Evolutionary conservation across 2,888 invertebrate species (phyloP), one percentile per base, ranked within the genome.

Genomic region (Cantharis rufa): DNA sequence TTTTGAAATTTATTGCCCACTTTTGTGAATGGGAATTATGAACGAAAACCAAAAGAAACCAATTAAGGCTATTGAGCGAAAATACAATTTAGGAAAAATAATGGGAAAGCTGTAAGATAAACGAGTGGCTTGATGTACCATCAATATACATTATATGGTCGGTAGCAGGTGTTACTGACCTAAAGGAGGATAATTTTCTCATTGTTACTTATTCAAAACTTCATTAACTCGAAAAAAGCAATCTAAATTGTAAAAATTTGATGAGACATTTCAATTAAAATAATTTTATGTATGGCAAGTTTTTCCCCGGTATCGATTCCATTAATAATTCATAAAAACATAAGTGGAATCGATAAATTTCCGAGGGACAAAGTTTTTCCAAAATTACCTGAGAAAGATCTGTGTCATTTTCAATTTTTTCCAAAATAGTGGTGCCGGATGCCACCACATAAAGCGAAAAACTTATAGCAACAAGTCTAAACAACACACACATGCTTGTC

Each of bases 361-460:
- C 10, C 24, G 13, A 24, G 18, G 7, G 64, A n/a, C 63, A 64
- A 66, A 1, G 9, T 66, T 66, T 66, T 69, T 16, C 11, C 15
- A 48, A 28, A 15, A 15, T 28, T 27, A 93, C 93, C 93, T 93
- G 91, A 81, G 93, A 92, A 82, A 93, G 89, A 86, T 93, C 93
- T 78, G 91, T 86, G 88, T 93, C 93, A 86, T 90, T 90, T 82
- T 89, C 89, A 82, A 93, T 90, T 89, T 92, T 92, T 86, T 93
- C 92, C 81, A 91, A 89, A 78, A 92, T 91, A 83, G 88, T 86
- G 64, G 18, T 66, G 21, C 83, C 80, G 68, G 80, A 81, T 9
- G 77, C 70, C 70, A 78, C 69, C 32, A 71, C 73, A 75, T 71
- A 64, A 70, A 72, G 70, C 74, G 78, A 71, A 64, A 80, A 71